Base-by-base conservation (phyloP, 2,888 invertebrate genomes). In the Cheilosia vulpina region DNA sequence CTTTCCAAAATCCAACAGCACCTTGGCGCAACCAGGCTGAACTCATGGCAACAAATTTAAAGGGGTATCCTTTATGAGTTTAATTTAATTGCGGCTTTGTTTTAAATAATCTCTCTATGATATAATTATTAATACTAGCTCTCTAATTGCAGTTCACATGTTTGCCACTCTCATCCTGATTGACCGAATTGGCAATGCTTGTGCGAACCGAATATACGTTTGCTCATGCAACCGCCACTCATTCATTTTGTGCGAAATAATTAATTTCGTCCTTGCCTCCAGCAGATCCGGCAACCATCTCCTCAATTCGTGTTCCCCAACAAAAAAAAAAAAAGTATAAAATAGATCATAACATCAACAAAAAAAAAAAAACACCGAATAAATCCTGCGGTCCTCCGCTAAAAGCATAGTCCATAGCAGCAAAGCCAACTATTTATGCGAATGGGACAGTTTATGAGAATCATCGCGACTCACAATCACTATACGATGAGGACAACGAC, bases 381-480 rank as follows among this genome's bases (percentile, higher is more conserved):
- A 68, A 69, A 73, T 72, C 62, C 58, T 53, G 69, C 24, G 75
- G 84, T 71, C 38, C 41, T 66, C 69, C 75, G 45, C 75, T 60
- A 83, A 75, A 68, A 62, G 71, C 19, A 11, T 41, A 50, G 52
- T 53, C 57, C 60, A 58, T 65, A 17, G 27, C 43, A 75, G 52
- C 45, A 79, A 63, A 53, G 66, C 57, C 45, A 63, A 38, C 66
- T 77, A 81, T 81, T 81, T 77, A 85, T 81, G 58, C 50, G 71
- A 80, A 50, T 72, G 60, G 71, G 66, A 80, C 76, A 65, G 68
- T 77, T 72, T 60, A 85, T 66, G 75, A 60, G 76, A 81, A 69
- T 69, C 62, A 68, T 57, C 43, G 78, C 83, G 65, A 63, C 27
- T 65, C 34, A 43, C 68, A 71, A 69, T 71, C 75, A 76, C 34